Conservation (phyloP, 2,888 invertebrate species). For the Cosmia trapezina region DNA sequence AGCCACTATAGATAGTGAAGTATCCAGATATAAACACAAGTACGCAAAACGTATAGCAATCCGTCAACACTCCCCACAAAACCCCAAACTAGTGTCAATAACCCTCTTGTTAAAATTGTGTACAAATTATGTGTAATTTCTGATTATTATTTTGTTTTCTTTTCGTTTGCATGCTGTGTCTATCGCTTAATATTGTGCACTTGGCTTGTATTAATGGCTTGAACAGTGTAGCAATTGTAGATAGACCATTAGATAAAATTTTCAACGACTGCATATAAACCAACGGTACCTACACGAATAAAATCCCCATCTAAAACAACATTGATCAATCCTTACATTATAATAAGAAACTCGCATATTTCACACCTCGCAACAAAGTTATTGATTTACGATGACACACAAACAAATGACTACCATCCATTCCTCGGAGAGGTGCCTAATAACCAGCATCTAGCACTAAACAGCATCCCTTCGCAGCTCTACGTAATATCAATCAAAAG, state of each 20-base stretch:
- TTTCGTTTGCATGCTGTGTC: too few relatives aligned
- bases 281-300: not conserved
- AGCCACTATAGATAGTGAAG: not conserved
- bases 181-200: too few relatives aligned
- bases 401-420: constrained; percentile 47
- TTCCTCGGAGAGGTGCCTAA: constrained; percentile 31
- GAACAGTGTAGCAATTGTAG: too few relatives aligned
- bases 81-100: too few relatives aligned
- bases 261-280: not conserved
- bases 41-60: not conserved
- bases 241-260: not conserved
- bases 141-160: too few relatives aligned
- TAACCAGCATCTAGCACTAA: constrained; percentile 32
- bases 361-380: constrained; percentile 26
- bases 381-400: constrained; percentile 52
- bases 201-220: too few relatives aligned
- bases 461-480: constrained; percentile 30
- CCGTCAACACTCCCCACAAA: not conserved
- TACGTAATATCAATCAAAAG: constrained; percentile 66
- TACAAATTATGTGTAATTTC: too few relatives aligned
- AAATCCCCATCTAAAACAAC: constrained; percentile 5
- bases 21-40: not conserved
- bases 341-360: constrained; percentile 17
- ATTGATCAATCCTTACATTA: constrained; percentile 4
- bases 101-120: too few relatives aligned